phyloP scores from a whole-genome alignment of 1,140 invertebrate genomes.

The Gerris buenoi region DNA sequence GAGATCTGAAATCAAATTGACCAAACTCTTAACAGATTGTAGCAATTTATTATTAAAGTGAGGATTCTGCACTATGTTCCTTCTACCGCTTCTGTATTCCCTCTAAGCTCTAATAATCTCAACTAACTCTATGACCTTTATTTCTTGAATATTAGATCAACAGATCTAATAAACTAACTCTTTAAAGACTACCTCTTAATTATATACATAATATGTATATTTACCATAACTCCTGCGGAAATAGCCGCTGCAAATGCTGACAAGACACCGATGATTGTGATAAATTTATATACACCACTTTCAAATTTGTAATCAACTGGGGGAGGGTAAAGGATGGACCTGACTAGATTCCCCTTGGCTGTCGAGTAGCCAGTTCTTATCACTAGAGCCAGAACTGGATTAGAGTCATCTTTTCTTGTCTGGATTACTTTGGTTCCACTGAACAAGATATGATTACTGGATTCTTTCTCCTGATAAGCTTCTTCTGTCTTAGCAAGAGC shows the following conservation, averaged over 20 bases:
- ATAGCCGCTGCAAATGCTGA: background rate
- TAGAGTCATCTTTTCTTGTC: slow-evolving; percentile 34
- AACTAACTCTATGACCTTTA: too few species aligned
- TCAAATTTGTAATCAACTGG: slow-evolving; percentile 92
- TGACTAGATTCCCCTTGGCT: slow-evolving; percentile 74
- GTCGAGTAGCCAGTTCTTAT: slow-evolving; percentile 74
- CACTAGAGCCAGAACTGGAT: slow-evolving; percentile 43
- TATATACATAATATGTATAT: background rate
- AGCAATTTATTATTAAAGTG: too few species aligned
- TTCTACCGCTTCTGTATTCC: too few species aligned
- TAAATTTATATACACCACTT: slow-evolving; percentile 80
- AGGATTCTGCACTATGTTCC: too few species aligned
- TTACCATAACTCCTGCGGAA: background rate
- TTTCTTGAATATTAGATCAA: too few species aligned
- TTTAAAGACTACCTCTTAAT: too few species aligned
- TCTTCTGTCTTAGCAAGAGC: slow-evolving; percentile 53
- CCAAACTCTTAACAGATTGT: too few species aligned
- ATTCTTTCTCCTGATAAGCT: slow-evolving; percentile 60
- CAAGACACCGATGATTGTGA: slow-evolving; percentile 27
- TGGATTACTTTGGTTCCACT: slow-evolving; percentile 38
- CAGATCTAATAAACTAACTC: too few species aligned
- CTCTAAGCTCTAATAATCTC: too few species aligned
- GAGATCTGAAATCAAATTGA: background rate
- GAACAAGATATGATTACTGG: slow-evolving; percentile 65
- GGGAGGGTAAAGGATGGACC: slow-evolving; percentile 87